Evolutionary conservation across 2,113 vertebrate species (phyloP).

Genomic region (Hemicordylus capensis): DNA sequence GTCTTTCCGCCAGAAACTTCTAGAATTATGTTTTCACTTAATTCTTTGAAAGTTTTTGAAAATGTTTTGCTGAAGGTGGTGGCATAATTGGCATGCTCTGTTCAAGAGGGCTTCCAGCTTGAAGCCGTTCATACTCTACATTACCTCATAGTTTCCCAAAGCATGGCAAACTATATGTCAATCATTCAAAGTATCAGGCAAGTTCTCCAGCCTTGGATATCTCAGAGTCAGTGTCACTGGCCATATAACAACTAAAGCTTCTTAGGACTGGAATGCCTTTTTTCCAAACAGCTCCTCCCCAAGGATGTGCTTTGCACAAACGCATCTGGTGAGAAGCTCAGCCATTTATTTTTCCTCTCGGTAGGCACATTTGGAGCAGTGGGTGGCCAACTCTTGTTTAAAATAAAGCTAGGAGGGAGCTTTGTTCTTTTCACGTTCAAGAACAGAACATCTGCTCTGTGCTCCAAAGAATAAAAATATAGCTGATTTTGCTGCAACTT

Average conservation of each 20-base stretch:
- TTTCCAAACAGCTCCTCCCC: constrained; percentile 45
- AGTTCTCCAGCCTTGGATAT: not conserved
- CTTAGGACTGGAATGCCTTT: constrained; percentile 26
- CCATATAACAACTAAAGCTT: constrained; percentile 20
- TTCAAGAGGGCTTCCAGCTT: not conserved
- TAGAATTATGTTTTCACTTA: not conserved
- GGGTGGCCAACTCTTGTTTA: constrained; percentile 85
- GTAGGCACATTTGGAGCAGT: constrained; percentile 77
- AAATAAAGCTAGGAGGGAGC: constrained; percentile 81
- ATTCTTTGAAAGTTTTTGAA: not conserved
- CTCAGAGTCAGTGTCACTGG: not conserved
- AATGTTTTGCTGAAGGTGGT: not conserved
- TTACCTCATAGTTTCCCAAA: not conserved
- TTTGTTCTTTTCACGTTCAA: constrained; percentile 72
- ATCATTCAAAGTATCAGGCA: not conserved
- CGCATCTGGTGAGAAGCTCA: constrained; percentile 70
- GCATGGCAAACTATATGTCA: fast-evolving
- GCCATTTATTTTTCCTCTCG: constrained; percentile 88
- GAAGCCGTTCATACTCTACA: not conserved
- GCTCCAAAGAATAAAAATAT: constrained; percentile 47
- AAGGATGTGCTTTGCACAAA: constrained; percentile 57
- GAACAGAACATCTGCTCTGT: constrained; percentile 72
- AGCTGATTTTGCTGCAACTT: constrained; percentile 20
- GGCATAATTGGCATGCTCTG: not conserved
- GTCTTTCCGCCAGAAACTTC: not conserved